Base-by-base conservation (phyloP, 2,888 invertebrate species). In the Galerucella calmariensis region DNA sequence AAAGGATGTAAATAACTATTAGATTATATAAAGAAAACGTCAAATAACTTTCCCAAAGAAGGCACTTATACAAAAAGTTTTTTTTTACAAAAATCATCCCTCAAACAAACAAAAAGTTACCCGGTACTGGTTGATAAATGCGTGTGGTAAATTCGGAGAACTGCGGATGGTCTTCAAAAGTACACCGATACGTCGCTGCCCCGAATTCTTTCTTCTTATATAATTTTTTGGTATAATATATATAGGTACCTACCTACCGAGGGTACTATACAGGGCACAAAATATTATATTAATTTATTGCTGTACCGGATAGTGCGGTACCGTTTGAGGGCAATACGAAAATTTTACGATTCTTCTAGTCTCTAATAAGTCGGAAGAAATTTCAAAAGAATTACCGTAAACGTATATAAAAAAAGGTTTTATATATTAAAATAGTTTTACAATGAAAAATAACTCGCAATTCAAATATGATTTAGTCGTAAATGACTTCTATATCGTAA, bases 81-180 rank as follows among this genome's bases (percentile, higher is more conserved):
- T 41, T 41, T 41, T 41, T 41, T 41, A 41, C 8, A 9, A 41
- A 41, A 41, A 41, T 41, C 8, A 8, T 41, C 5, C 35, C 35
- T 8, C 35, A 8, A 8, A 41, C 5, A 5, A 41, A 41, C 4
- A 41, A 41, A 41, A 8, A 41, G 8, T 41, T 8, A 41, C 35
- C 35, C 35, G 35, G 8, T 9, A 41, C 35, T 41, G 35, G 70
- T 61, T 51, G 62, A 70, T 67, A 70, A 74, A 74, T 74, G 70
- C 67, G 69, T 74, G 74, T 62, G 70, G 70, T 67, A 70, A 67
- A 67, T 70, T 74, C 74, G 61, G 35, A 61, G 74, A 74, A 74
- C 59, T 61, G 58, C 61, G 20, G 51, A 59, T 56, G 74, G 62
- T 44, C 62, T 70, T 27, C 62, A 24, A 53, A 70, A 70, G 61